Conservation (phyloP, 2,888 invertebrate genomes). For the Criorhina ranunculi region DNA sequence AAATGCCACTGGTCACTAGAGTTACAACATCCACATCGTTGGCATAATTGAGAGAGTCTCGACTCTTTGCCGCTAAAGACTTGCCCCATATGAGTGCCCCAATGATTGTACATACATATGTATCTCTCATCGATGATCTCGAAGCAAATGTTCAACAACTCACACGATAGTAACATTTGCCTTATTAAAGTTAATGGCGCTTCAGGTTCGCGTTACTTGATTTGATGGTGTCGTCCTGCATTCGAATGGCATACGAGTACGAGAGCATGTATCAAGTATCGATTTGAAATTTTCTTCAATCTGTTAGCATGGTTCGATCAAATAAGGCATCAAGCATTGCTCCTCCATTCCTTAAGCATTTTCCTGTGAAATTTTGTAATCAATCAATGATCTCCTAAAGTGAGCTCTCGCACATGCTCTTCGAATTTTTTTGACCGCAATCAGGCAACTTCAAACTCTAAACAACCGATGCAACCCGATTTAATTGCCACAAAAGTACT, state of each 20-base stretch:
- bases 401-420: background rate
- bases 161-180: conserved; percentile 15
- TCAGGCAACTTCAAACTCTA: background rate
- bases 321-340: conserved; percentile 22
- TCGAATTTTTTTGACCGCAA: conserved; percentile 12
- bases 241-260: background rate
- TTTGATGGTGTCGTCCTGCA: background rate
- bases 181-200: conserved; percentile 28
- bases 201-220: conserved; percentile 2
- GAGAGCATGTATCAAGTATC: conserved; percentile 2
- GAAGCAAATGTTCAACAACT: conserved; percentile 36
- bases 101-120: conserved; percentile 25
- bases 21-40: conserved; percentile 50
- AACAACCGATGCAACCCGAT: conserved; percentile 26
- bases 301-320: background rate
- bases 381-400: background rate
- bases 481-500: conserved; percentile 21
- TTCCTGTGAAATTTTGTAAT: background rate
- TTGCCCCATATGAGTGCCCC: conserved; percentile 32
- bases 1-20: conserved; percentile 22
- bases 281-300: background rate
- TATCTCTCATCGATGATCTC: conserved; percentile 32
- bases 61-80: conserved; percentile 46
- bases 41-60: conserved; percentile 49
- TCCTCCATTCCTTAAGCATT: background rate